Conservation (phyloP, 2,888 invertebrate genomes). For the Andrena hattorfiana region DNA sequence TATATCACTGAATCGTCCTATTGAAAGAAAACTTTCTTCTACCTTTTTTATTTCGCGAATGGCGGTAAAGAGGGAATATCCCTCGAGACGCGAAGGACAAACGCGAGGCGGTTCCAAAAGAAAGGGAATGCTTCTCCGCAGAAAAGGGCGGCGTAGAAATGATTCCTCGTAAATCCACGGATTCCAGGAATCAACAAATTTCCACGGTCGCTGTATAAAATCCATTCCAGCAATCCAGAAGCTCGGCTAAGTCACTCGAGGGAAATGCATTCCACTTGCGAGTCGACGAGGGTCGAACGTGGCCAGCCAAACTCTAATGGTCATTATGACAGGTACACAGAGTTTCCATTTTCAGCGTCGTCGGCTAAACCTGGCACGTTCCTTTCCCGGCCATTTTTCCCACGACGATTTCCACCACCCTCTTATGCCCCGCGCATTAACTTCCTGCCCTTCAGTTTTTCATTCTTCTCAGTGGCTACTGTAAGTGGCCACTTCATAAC, state of each 20-base stretch:
- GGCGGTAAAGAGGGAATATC: too few species aligned
- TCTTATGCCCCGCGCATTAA: constrained; percentile 60
- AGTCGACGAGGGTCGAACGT: constrained; percentile 55
- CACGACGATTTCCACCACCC: constrained; percentile 42
- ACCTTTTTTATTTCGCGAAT: too few species aligned
- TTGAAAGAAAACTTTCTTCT: too few species aligned
- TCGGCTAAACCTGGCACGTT: constrained; percentile 70
- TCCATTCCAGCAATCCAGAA: constrained; percentile 42
- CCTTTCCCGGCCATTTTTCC: constrained; percentile 64
- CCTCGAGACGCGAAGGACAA: too few species aligned
- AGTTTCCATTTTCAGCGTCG: constrained; percentile 83
- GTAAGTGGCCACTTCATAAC: constrained; percentile 51
- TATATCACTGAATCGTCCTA: too few species aligned
- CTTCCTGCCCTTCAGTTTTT: constrained; percentile 50
- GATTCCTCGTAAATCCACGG: constrained; percentile 43
- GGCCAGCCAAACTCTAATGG: constrained; percentile 72
- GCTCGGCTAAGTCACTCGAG: constrained; percentile 32
- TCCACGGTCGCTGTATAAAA: constrained; percentile 45
- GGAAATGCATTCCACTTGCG: constrained; percentile 74
- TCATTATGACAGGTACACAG: constrained; percentile 82
- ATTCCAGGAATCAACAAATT: constrained; percentile 60
- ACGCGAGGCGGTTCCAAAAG: neutral
- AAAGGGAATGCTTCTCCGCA: neutral
- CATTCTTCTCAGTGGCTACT: constrained; percentile 33
- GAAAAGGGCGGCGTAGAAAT: neutral